Evolutionary conservation across 2,113 vertebrate species (phyloP), one percentile per base, ranked within the genome.

Genomic region (Orthonyx spaldingii): DNA sequence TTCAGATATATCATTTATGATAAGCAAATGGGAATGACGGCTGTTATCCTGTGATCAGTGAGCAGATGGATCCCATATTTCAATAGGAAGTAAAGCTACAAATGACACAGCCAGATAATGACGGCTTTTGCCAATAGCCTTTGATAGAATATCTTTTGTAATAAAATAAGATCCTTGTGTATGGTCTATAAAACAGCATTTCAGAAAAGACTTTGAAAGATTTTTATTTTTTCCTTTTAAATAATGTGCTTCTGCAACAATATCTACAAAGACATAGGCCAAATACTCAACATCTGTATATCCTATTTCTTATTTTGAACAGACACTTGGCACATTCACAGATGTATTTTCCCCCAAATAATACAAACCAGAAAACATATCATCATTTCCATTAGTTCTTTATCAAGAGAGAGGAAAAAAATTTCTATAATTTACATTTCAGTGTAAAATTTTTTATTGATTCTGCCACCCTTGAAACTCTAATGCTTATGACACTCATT

Each of bases 61-160:
- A 89, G 64, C 96, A 97, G 95, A 94, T 97, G 92, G 88, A 95
- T 94, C 82, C 89, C 68, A 90, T 94, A 96, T 93, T 93, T 94
- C 88, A 91, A 84, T 55, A 91, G 88, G 79, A 96, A 90, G 46
- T 65, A 95, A 93, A 92, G 55, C 61, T 94, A 86, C 79, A 89
- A 95, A 83, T 79, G 83, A 81, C 84, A 91, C 18, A 96, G 61
- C 47, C 68, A 94, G 59, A 95, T 92, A 95, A 93, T 61, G 59
- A 92, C 30, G 63, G 59, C 21, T 91, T 95, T 94, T 95, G 61
- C 85, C 89, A 89, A 95, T 76, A 91, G 69, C 37, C 60, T 93
- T 94, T 96, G 69, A 94, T 89, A 90, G 35, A 81, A 49, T 93
- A 77, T 60, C 69, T 81, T 94, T 59, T 59, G 68, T 66, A 94